These are phyloP conservation scores for Lasioglossum baleicum DNA, from an alignment of 1,140 invertebrate genomes.

Conservation along the genomic window DNA sequence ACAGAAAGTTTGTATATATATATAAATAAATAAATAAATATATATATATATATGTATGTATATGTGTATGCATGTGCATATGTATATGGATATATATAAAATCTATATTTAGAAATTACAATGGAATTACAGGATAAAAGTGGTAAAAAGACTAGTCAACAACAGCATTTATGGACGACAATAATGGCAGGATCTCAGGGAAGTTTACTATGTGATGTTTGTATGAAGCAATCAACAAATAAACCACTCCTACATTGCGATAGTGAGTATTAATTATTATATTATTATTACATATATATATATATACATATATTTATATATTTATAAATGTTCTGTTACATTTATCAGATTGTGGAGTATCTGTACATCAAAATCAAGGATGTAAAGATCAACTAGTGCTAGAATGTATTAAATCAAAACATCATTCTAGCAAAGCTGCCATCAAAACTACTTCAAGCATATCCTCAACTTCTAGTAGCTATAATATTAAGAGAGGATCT, in stretches of 20 bases:
- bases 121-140: slow-evolving; percentile 72
- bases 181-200: slow-evolving; percentile 78
- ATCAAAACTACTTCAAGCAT: slow-evolving; percentile 74
- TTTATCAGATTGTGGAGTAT: slow-evolving; percentile 85
- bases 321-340: too few relatives aligned
- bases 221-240: slow-evolving; percentile 88
- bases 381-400: slow-evolving; percentile 90
- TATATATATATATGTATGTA: too few relatives aligned
- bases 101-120: too few relatives aligned
- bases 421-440: slow-evolving; percentile 70
- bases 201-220: slow-evolving; percentile 86
- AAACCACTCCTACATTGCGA: slow-evolving; percentile 87
- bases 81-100: too few relatives aligned
- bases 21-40: too few relatives aligned
- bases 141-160: slow-evolving; percentile 74
- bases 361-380: slow-evolving; percentile 89
- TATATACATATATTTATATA: too few relatives aligned
- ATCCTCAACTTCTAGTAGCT: slow-evolving; percentile 69
- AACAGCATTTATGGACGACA: slow-evolving; percentile 87
- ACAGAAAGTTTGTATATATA: too few relatives aligned
- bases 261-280: slow-evolving; percentile 82
- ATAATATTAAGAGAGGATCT: slow-evolving; percentile 72
- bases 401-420: slow-evolving; percentile 85
- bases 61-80: too few relatives aligned
- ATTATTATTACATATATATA: too few relatives aligned